Evolutionary conservation across 1,140 invertebrate genomes (phyloP).

Genomic region (Hydropsyche tenuis): DNA sequence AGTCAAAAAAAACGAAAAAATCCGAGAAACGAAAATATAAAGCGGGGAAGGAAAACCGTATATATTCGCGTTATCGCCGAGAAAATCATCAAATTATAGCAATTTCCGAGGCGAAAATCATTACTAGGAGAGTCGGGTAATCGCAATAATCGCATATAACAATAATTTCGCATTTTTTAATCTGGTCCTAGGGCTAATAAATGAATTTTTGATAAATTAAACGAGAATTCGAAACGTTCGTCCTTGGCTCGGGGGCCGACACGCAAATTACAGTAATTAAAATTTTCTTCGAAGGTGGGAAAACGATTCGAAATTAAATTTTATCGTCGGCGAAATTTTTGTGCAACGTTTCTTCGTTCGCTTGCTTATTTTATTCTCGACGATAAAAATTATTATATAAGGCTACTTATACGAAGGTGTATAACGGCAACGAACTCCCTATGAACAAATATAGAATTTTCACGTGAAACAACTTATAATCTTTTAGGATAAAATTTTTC

Average conservation of each 20-base stretch:
- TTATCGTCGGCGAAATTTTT: no score
- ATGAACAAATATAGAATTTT: no score
- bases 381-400: no score
- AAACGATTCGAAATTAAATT: neutral
- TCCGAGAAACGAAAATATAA: neutral
- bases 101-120: constrained; percentile 1
- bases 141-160: neutral
- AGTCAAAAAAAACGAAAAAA: neutral
- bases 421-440: no score
- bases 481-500: no score
- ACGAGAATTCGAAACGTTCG: neutral
- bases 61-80: constrained; percentile 6
- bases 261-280: neutral
- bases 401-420: no score
- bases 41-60: no score
- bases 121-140: no score
- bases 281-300: neutral
- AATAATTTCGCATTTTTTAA: neutral
- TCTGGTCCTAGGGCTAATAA: neutral
- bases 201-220: constrained; percentile 16
- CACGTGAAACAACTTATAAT: no score
- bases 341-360: no score
- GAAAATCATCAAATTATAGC: constrained; percentile 14
- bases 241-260: neutral
- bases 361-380: no score